Percentiles rank a stretch among this genome's conserved stretches.
phyloP scores from a whole-genome alignment of 2,797 vertebrate genomes.

The Sebastes jordani region DNA sequence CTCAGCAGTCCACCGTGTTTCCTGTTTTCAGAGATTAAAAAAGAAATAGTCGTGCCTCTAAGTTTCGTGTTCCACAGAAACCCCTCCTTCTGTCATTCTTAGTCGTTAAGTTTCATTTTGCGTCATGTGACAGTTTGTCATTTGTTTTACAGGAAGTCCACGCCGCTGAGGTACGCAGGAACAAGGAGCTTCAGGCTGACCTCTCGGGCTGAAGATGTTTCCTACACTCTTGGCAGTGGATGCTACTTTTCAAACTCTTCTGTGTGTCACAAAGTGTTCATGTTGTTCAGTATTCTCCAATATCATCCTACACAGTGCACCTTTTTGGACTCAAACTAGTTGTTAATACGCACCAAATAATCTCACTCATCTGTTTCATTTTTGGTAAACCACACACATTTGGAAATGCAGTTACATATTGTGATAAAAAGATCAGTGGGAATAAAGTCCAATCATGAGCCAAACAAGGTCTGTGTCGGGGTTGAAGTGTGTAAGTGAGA shows the following conservation, averaged over 20 bases:
- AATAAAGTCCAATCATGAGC: conserved; percentile 47
- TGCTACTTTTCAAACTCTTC: conserved; percentile 31
- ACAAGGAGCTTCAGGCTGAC: conserved; percentile 88
- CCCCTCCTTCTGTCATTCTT: background rate
- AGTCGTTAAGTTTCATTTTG: background rate
- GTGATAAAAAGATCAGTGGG: conserved; percentile 7
- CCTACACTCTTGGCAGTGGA: conserved; percentile 59
- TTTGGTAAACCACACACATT: conserved; percentile 11
- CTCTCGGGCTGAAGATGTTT: conserved; percentile 84
- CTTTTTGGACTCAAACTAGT: background rate
- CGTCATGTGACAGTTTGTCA: background rate
- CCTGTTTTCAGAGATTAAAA: background rate
- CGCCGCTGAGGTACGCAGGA: conserved; percentile 87
- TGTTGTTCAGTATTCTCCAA: conserved; percentile 18
- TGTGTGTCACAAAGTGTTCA: conserved; percentile 41
- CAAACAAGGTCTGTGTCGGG: background rate
- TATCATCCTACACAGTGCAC: conserved; percentile 12
- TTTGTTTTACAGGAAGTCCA: conserved; percentile 84
- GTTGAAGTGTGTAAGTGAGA: background rate
- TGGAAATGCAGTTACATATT: background rate
- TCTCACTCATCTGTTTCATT: conserved; percentile 15
- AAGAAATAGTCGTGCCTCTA: background rate
- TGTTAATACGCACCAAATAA: conserved; percentile 3
- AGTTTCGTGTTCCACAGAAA: background rate
- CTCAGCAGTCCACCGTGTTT: background rate